phyloP scores from a whole-genome alignment of 2,888 invertebrate genomes.

The Hetaerina titia region DNA sequence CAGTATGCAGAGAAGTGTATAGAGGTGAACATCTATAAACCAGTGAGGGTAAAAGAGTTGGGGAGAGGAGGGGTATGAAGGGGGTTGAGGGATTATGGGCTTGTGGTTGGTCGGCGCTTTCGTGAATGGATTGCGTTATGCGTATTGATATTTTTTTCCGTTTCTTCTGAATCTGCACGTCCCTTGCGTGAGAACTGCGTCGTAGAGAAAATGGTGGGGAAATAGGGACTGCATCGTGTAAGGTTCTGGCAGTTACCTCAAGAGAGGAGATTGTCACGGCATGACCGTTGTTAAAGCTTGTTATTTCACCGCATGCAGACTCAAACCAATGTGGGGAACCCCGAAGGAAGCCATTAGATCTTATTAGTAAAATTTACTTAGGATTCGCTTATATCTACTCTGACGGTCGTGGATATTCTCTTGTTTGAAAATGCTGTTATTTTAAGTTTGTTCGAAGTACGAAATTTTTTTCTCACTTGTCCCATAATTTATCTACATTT shows the following conservation, averaged over 20 bases:
- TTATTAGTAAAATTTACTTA: too few relatives aligned
- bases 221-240: not conserved
- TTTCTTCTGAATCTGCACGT: not conserved
- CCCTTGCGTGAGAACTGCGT: conserved; percentile 45
- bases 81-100: not conserved
- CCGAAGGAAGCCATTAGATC: too few relatives aligned
- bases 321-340: not conserved
- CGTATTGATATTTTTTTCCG: not conserved
- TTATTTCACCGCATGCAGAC: not conserved
- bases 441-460: too few relatives aligned
- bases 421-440: too few relatives aligned
- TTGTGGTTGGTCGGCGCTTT: not conserved
- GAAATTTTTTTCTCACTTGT: too few relatives aligned
- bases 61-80: not conserved
- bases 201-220: not conserved
- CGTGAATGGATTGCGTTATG: conserved; percentile 37
- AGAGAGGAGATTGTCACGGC: not conserved
- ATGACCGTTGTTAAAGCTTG: not conserved
- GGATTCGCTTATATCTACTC: too few relatives aligned
- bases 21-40: not conserved
- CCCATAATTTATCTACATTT: too few relatives aligned
- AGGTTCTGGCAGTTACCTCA: not conserved
- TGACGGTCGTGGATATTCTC: too few relatives aligned
- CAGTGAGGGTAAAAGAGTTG: not conserved
- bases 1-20: not conserved